phyloP scores from a whole-genome alignment of 2,797 vertebrate species.

The Enteromius paludinosus region DNA sequence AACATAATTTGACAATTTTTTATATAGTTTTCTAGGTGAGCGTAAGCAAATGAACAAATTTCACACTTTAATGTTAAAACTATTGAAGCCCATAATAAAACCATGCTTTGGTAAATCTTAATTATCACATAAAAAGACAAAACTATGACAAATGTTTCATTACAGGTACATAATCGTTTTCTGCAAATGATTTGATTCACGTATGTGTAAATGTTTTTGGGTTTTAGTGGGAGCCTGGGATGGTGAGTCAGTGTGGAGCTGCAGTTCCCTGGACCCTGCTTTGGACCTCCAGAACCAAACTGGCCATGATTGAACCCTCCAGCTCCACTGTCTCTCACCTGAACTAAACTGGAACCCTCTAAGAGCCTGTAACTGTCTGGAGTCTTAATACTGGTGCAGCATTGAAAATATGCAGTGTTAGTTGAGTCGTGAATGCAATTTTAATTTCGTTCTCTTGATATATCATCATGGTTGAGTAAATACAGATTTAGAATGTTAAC shows the following conservation, averaged over 20 bases:
- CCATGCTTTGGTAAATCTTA: background rate
- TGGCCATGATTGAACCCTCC: constrained; percentile 53
- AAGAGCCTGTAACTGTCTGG: constrained; percentile 41
- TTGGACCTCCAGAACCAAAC: constrained; percentile 48
- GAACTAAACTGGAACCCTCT: constrained; percentile 46
- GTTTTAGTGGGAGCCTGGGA: constrained; percentile 51
- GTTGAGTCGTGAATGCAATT: constrained; percentile 57
- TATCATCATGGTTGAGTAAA: constrained; percentile 55
- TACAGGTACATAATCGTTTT: background rate
- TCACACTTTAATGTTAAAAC: background rate
- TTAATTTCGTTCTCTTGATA: constrained; percentile 54
- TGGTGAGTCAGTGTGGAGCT: constrained; percentile 58
- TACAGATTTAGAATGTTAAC: constrained; percentile 56
- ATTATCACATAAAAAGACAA: background rate
- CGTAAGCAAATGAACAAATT: background rate
- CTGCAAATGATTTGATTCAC: background rate
- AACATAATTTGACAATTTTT: background rate
- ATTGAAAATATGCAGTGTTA: constrained; percentile 54
- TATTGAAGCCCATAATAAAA: background rate
- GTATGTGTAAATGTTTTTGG: background rate
- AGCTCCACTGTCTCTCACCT: constrained; percentile 35
- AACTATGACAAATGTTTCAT: background rate
- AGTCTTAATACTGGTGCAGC: constrained; percentile 54
- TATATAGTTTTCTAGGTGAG: background rate
- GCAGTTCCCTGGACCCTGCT: constrained; percentile 44